Base-by-base conservation (phyloP, 2,113 vertebrate species). In the Xiphophorus hellerii region DNA sequence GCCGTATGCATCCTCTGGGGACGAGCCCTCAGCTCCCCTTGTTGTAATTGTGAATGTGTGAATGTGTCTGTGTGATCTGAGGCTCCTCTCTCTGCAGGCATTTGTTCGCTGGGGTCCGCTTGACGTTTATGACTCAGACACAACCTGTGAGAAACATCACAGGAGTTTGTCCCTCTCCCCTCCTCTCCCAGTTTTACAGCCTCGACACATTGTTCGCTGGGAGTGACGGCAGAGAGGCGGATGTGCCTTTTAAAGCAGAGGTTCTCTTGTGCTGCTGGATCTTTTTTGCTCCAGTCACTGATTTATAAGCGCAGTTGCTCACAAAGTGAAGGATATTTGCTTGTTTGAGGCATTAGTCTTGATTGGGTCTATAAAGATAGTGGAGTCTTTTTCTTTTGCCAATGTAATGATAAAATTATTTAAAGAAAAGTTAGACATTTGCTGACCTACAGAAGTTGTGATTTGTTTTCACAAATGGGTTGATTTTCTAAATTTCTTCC, bases 141-240 rank as follows among this genome's bases (percentile, higher is more conserved):
- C 80, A 75, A 91, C 83, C 85, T 92, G 86, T 89, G 87, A 91
- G 85, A 90, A 91, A 83, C 88, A 83, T 90, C 86, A 86, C 86
- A 86, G 74, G 73, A 75, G 73, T 65, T 64, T 54, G 17, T 66
- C 64, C 39, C 30, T 10, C 35, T 37, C 69, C 42, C 62, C 31
- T 33, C 42, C 74, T 58, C 54, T 27, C 27, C 69, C 54, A 8
- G 70, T 69, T 91, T 91, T 88, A 90, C 31, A 73, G 77, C 74
- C 65, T 39, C 65, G 77, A 73, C 85, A 73, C 80, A 90, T 89
- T 88, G 87, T 90, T 82, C 62, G 22, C 11, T 14, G 69, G 48
- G 64, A 20, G 62, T 29, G 71, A 65, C 3, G 27, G 78, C 15
- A 48, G 80, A 78, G 62, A 84, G 86, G 81, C 14, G 62, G 84